phyloP scores from a whole-genome alignment of 2,888 invertebrate species.

The Zhengitettix transpicula region DNA sequence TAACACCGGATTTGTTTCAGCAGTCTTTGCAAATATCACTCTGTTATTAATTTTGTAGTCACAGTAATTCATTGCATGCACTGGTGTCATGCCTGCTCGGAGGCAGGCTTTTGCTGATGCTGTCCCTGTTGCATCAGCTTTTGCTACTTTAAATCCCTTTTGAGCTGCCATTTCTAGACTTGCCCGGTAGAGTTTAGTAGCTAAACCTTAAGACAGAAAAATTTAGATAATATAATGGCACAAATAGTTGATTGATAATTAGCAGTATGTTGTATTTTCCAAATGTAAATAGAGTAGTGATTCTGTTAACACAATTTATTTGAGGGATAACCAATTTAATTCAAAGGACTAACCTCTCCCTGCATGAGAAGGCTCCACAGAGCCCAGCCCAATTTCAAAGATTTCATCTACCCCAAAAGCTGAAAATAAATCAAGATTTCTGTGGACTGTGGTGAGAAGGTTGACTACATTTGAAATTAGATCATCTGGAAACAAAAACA shows the following conservation, averaged over 20 bases:
- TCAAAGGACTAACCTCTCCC: slow-evolving; percentile 5
- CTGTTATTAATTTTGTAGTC: slow-evolving; percentile 1
- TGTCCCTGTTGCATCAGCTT: slow-evolving; percentile 7
- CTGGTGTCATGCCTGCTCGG: slow-evolving; percentile 2
- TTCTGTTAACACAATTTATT: too few relatives aligned
- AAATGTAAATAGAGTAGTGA: too few relatives aligned
- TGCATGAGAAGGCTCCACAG: slow-evolving; percentile 6
- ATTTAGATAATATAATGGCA: background rate
- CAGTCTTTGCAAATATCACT: slow-evolving; percentile 4
- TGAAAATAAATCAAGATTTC: slow-evolving; percentile 4
- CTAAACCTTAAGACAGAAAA: slow-evolving; percentile 3
- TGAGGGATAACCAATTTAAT: too few relatives aligned
- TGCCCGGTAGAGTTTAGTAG: background rate
- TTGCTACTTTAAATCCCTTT: slow-evolving; percentile 2
- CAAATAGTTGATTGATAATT: background rate
- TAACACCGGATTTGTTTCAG: background rate
- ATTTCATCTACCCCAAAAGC: slow-evolving; percentile 2
- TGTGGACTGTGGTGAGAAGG: slow-evolving; percentile 6
- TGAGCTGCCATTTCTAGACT: slow-evolving; percentile 4
- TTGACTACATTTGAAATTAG: slow-evolving; percentile 5
- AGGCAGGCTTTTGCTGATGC: slow-evolving; percentile 1
- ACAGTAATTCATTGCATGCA: slow-evolving; percentile 4
- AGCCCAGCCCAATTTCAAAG: slow-evolving; percentile 6
- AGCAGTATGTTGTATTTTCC: background rate
- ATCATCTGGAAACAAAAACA: background rate